These are phyloP conservation scores for Iphiclides podalirius DNA, from an alignment of 2,888 invertebrate genomes.

Conservation along the genomic window DNA sequence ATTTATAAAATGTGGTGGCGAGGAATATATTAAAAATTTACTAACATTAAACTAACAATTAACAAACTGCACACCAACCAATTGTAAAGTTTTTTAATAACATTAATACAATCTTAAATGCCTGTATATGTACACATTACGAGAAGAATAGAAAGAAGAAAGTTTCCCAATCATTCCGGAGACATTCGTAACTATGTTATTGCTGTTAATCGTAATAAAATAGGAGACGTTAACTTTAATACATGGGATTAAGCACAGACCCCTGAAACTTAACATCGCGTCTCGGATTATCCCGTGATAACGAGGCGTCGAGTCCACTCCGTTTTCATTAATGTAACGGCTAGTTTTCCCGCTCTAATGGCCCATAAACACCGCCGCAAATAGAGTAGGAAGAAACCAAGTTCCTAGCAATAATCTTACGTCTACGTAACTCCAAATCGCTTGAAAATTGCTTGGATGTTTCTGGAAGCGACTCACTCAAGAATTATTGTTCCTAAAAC, in stretches of 20 bases:
- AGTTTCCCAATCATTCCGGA: no score
- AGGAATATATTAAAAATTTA: no score
- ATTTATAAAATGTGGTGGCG: no score
- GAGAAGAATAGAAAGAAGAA: no score
- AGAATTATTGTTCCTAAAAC: no score
- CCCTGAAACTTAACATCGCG: slow-evolving; percentile 30
- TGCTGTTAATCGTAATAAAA: slow-evolving; percentile 10
- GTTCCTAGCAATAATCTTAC: slow-evolving; percentile 54
- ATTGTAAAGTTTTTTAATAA: no score
- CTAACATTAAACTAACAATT: no score
- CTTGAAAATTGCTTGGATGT: slow-evolving; percentile 22
- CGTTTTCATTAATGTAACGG: slow-evolving; percentile 71
- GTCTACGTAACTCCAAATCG: slow-evolving; percentile 33
- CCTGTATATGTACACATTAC: no score
- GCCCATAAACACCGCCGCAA: slow-evolving; percentile 71
- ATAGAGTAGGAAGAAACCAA: slow-evolving; percentile 60
- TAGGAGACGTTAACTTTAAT: slow-evolving; percentile 25
- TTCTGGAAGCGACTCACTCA: slow-evolving; percentile 36
- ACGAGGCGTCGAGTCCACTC: slow-evolving; percentile 64
- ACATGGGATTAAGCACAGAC: slow-evolving; percentile 28
- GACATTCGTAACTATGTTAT: neutral
- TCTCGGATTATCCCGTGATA: slow-evolving; percentile 67
- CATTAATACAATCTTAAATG: no score
- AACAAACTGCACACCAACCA: no score
- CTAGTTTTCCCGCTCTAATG: slow-evolving; percentile 66